These are phyloP conservation scores for Heteractis magnifica DNA, from an alignment of 92 coral and sea anemone genomes.

Conservation along the genomic window DNA sequence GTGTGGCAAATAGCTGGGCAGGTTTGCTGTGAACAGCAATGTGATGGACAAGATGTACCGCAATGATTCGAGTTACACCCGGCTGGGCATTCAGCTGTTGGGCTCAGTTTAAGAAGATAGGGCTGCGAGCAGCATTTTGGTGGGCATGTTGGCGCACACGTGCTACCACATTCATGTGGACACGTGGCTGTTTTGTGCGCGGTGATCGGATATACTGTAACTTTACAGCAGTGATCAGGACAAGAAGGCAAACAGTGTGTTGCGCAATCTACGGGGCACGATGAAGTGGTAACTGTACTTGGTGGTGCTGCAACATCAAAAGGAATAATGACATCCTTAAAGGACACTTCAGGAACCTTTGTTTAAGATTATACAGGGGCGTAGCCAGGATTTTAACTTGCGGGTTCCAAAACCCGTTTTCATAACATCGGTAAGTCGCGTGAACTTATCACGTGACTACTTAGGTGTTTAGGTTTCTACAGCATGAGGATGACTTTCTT, in stretches of 20 bases:
- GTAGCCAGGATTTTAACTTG: too few species aligned
- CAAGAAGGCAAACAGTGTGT: conserved; percentile 24
- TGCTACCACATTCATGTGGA: conserved; percentile 37
- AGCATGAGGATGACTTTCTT: too few species aligned
- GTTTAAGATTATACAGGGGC: too few species aligned
- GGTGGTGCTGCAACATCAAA: conserved; percentile 20
- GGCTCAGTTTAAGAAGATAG: background rate
- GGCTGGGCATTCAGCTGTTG: conserved; percentile 43
- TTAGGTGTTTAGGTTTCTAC: too few species aligned
- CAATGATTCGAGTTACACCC: conserved; percentile 31
- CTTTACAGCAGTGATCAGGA: conserved; percentile 52
- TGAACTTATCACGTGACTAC: too few species aligned
- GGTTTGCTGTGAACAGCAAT: conserved; percentile 35
- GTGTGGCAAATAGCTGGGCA: conserved; percentile 29
- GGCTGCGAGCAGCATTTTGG: conserved; percentile 42
- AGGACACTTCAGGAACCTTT: too few species aligned
- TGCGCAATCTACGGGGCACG: conserved; percentile 43
- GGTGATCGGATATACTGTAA: background rate
- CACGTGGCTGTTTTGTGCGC: conserved; percentile 8
- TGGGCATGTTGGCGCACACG: conserved; percentile 61
- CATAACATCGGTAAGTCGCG: too few species aligned
- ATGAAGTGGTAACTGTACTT: background rate
- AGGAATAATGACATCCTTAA: background rate
- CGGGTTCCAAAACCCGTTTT: too few species aligned
- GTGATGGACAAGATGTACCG: conserved; percentile 39